These are phyloP conservation scores for Meganola albula DNA, from an alignment of 2,888 invertebrate species.

Conservation along the genomic window DNA sequence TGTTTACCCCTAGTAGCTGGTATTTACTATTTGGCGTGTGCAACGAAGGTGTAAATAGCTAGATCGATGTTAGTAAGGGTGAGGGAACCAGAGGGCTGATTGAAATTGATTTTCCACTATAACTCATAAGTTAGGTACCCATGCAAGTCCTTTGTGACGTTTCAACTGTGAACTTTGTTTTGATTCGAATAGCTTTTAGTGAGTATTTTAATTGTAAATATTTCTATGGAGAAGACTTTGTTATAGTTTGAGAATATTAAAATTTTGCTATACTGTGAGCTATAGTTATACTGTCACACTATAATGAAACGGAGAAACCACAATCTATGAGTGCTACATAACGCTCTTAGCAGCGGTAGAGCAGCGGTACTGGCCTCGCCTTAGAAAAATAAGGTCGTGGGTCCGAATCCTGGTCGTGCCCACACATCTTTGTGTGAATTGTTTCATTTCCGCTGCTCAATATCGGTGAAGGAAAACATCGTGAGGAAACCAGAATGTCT, in stretches of 20 bases:
- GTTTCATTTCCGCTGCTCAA: no score
- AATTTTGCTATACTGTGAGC: background rate
- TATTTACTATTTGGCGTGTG: slow-evolving; percentile 63
- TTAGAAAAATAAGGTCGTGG: no score
- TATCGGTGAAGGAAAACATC: no score
- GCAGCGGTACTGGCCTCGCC: no score
- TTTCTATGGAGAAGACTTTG: background rate
- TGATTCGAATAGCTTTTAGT: slow-evolving; percentile 7
- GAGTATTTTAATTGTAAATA: background rate
- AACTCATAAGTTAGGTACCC: slow-evolving; percentile 60
- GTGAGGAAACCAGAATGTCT: no score
- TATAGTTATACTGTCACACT: background rate
- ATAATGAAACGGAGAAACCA: background rate
- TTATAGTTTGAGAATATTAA: no score
- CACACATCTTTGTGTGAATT: no score
- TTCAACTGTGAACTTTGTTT: slow-evolving; percentile 17
- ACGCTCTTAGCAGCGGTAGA: no score
- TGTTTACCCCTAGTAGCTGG: background rate
- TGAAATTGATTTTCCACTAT: slow-evolving; percentile 72
- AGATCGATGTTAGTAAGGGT: slow-evolving; percentile 45
- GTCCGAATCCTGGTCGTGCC: no score
- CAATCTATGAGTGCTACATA: background rate
- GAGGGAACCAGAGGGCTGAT: slow-evolving; percentile 64
- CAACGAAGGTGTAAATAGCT: slow-evolving; percentile 71
- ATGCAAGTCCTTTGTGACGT: slow-evolving; percentile 37